Evolutionary conservation across 2,888 invertebrate species (phyloP).

Genomic region (Brenthis ino): DNA sequence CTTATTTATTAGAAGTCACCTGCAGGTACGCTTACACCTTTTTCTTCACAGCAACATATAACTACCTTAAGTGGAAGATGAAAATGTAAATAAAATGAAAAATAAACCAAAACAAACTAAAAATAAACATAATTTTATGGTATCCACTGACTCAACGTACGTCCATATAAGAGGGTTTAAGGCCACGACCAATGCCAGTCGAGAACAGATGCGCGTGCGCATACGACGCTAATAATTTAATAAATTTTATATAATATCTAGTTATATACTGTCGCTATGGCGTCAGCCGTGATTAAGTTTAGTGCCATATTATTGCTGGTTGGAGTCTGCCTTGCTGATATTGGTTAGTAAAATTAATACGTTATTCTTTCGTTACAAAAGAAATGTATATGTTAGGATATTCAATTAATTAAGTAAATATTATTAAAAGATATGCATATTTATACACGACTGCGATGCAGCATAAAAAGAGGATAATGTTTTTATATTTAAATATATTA

Average conservation of each 20-base stretch:
- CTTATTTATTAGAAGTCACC: too few species aligned
- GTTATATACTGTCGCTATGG: conserved; percentile 56
- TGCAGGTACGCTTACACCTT: background rate
- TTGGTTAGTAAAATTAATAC: conserved; percentile 59
- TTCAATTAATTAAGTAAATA: background rate
- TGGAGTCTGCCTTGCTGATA: conserved; percentile 64
- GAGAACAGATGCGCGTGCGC: conserved; percentile 54
- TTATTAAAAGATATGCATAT: too few species aligned
- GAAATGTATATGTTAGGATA: background rate
- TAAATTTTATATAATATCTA: conserved; percentile 49
- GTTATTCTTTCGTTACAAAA: background rate
- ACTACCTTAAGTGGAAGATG: background rate
- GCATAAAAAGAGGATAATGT: too few species aligned
- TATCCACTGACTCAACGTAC: conserved; percentile 48
- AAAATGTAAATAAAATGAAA: conserved; percentile 24
- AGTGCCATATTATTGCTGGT: conserved; percentile 73
- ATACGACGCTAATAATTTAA: conserved; percentile 51
- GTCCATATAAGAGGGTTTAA: conserved; percentile 67
- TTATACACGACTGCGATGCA: too few species aligned
- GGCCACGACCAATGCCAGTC: conserved; percentile 74
- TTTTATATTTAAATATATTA: too few species aligned
- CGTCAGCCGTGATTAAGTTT: conserved; percentile 73
- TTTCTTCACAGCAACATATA: conserved; percentile 3
- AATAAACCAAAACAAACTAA: conserved; percentile 31
- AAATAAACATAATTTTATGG: conserved; percentile 42